Evolutionary conservation across 2,113 vertebrate genomes (phyloP).

Genomic region (Corythornis madagascariensis): DNA sequence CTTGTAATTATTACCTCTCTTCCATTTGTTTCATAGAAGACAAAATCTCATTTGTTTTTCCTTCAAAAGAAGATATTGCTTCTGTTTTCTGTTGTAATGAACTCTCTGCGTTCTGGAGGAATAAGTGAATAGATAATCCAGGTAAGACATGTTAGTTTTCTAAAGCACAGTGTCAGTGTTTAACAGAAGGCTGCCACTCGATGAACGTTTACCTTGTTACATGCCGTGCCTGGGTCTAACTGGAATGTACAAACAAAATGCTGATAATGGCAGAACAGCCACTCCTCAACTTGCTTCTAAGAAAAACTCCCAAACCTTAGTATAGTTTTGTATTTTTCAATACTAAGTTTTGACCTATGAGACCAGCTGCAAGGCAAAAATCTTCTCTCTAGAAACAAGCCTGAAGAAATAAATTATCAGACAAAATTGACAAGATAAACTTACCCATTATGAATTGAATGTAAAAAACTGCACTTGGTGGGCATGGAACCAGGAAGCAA

Average conservation of each 20-base stretch:
- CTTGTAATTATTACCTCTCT: slow-evolving; percentile 80
- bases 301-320: not conserved
- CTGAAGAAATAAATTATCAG: not conserved
- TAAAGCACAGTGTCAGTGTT: not conserved
- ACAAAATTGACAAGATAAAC: not conserved
- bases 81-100: slow-evolving; percentile 87
- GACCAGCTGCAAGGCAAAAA: not conserved
- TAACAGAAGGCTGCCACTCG: not conserved
- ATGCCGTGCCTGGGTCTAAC: not conserved
- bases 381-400: not conserved
- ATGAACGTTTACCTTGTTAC: not conserved
- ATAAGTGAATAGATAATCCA: not conserved
- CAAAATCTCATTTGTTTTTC: slow-evolving; percentile 86
- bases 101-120: slow-evolving; percentile 81
- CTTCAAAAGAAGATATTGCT: slow-evolving; percentile 83
- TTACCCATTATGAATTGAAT: not conserved
- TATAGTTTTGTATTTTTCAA: too few relatives aligned
- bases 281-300: not conserved
- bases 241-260: slow-evolving; percentile 25
- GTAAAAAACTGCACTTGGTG: not conserved
- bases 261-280: slow-evolving; percentile 1
- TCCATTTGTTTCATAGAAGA: slow-evolving; percentile 86
- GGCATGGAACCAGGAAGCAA: not conserved
- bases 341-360: not conserved
- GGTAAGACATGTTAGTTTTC: not conserved